phyloP scores from a whole-genome alignment of 2,113 vertebrate species.

The Leptobrachium ailaonicum region DNA sequence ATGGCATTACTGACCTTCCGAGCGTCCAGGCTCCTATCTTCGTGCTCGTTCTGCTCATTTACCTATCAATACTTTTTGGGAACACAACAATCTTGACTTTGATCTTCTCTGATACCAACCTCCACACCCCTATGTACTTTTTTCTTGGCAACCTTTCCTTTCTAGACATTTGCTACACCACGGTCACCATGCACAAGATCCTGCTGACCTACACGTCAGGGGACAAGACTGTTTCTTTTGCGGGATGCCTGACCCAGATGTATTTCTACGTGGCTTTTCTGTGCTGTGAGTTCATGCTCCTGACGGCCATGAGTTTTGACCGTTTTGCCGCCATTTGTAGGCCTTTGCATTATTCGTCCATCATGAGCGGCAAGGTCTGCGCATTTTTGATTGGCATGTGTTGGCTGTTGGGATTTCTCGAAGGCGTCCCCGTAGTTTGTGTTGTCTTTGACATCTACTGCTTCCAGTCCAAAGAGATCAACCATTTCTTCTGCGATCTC shows the following conservation, averaged over 20 bases:
- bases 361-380: neutral
- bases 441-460: conserved; percentile 5
- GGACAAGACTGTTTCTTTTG: conserved; percentile 23
- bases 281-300: neutral
- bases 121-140: conserved; percentile 60
- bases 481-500: conserved; percentile 48
- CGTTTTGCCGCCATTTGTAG: neutral
- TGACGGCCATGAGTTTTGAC: neutral
- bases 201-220: conserved; percentile 39
- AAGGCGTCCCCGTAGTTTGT: neutral
- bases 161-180: conserved; percentile 52
- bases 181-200: conserved; percentile 47
- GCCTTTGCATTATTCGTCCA: neutral
- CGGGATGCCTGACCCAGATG: conserved; percentile 40
- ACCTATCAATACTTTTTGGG: conserved; percentile 49
- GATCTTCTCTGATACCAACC: conserved; percentile 16
- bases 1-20: neutral
- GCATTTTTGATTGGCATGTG: neutral
- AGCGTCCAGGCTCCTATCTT: conserved; percentile 6
- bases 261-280: conserved; percentile 37
- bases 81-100: conserved; percentile 52
- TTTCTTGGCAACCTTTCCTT: conserved; percentile 54
- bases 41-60: conserved; percentile 8
- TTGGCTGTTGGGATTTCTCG: neutral
- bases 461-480: conserved; percentile 10